Conservation (phyloP, 2,797 vertebrate species). For the Tolypeutes matacus region DNA sequence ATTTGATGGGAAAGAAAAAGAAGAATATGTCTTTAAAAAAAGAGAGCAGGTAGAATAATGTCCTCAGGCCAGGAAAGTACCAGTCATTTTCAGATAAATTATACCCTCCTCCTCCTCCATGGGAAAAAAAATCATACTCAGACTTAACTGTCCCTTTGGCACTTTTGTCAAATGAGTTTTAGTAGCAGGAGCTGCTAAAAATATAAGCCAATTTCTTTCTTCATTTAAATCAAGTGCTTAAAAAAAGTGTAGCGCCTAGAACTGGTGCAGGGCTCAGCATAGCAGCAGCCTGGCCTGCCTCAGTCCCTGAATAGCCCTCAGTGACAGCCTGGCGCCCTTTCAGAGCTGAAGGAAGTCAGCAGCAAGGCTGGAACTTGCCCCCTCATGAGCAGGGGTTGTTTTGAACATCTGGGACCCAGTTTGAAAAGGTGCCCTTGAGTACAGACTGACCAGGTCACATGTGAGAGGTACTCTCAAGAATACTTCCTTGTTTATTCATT, state of each 20-base stretch:
- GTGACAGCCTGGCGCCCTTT: constrained; percentile 31
- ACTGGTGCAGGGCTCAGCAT: constrained; percentile 74
- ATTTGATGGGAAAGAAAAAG: constrained; percentile 63
- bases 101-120: constrained; percentile 82
- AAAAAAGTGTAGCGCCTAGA: constrained; percentile 63
- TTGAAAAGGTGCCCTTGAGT: constrained; percentile 28
- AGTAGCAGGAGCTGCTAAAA: constrained; percentile 85
- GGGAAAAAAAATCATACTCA: constrained; percentile 82
- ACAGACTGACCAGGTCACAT: neutral
- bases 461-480: neutral
- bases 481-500: neutral
- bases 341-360: neutral
- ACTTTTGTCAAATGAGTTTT: constrained; percentile 87
- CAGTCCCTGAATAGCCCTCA: neutral
- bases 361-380: neutral
- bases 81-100: constrained; percentile 85
- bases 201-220: constrained; percentile 84
- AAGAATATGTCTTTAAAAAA: constrained; percentile 64
- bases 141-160: constrained; percentile 85
- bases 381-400: neutral
- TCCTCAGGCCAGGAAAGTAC: constrained; percentile 83
- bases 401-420: neutral
- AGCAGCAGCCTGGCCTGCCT: accelerated
- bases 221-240: constrained; percentile 82
- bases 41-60: constrained; percentile 77